Percentiles rank a stretch among this genome's conserved stretches.
These are phyloP conservation scores for Sander vitreus DNA, from an alignment of 2,113 vertebrate species.

Conservation along the genomic window DNA sequence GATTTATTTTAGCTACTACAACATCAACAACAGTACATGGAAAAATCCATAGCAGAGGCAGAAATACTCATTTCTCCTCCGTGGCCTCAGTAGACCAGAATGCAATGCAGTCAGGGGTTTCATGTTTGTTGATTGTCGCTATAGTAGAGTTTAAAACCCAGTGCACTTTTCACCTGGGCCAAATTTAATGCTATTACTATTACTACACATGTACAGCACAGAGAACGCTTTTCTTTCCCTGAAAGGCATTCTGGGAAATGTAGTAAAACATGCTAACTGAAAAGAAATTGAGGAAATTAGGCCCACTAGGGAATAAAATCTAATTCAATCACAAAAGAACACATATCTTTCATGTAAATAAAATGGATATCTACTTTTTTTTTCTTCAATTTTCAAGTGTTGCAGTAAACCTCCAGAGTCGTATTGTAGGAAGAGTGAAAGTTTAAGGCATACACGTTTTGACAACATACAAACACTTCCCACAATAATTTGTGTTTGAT, in stretches of 20 bases:
- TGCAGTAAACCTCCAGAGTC: not conserved
- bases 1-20: not conserved
- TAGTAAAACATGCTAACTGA: not conserved
- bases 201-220: not conserved
- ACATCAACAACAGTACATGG: not conserved
- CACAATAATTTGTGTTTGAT: constrained; percentile 13
- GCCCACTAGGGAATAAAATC: not conserved
- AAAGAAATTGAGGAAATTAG: not conserved
- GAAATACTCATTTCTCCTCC: not conserved
- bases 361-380: not conserved
- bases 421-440: not conserved
- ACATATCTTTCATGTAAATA: not conserved
- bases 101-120: not conserved
- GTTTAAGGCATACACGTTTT: not conserved
- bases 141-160: not conserved
- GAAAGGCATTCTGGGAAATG: constrained; percentile 4
- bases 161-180: not conserved
- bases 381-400: not conserved
- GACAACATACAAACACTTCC: constrained; percentile 18
- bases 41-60: constrained; percentile 1
- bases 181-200: not conserved
- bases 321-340: not conserved
- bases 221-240: not conserved
- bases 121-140: not conserved
- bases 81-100: constrained; percentile 8